Percentiles rank a stretch among this genome's conserved stretches.
Evolutionary conservation across 2,888 invertebrate species (phyloP).

Genomic region (Eledone cirrhosa): DNA sequence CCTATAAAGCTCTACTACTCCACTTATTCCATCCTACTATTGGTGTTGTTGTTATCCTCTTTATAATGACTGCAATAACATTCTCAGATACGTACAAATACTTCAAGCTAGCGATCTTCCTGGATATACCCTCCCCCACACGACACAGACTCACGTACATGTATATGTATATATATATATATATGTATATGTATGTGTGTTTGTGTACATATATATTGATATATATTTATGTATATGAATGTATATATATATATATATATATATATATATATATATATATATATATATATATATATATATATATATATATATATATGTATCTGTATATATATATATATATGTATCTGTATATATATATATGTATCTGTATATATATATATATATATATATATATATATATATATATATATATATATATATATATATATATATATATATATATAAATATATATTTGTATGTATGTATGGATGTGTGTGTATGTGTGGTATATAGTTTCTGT

Average conservation of each 20-base stretch:
- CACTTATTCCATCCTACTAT: too few relatives aligned
- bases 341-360: not conserved
- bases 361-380: not conserved
- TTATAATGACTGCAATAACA: too few relatives aligned
- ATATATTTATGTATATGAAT: not conserved
- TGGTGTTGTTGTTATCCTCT: too few relatives aligned
- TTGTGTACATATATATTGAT: not conserved
- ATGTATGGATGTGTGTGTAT: not conserved
- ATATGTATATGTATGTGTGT: not conserved
- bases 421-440: slow-evolving; percentile 17
- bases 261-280: not conserved
- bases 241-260: slow-evolving; percentile 3
- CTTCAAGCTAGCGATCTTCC: too few relatives aligned
- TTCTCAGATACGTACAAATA: too few relatives aligned
- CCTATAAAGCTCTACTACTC: too few relatives aligned
- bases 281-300: not conserved
- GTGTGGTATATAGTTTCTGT: not conserved
- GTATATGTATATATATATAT: too few relatives aligned
- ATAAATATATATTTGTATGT: slow-evolving; percentile 7
- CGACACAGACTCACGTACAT: too few relatives aligned
- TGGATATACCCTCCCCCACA: too few relatives aligned
- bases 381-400: not conserved
- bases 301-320: not conserved
- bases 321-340: not conserved
- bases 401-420: not conserved